These are phyloP conservation scores for Gila robusta DNA, from an alignment of 2,797 vertebrate genomes.

Conservation along the genomic window DNA sequence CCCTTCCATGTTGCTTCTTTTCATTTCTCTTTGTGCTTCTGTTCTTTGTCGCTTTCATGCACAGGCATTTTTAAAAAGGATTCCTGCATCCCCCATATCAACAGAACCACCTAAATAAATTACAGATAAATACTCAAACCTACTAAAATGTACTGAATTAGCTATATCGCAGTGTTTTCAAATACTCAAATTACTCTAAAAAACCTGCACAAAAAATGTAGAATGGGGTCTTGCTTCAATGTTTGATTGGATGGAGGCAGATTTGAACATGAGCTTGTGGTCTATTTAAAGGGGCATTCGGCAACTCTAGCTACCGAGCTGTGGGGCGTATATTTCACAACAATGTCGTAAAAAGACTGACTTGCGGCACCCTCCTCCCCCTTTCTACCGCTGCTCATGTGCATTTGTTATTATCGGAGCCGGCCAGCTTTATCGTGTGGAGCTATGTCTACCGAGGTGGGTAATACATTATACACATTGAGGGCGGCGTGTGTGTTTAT, in stretches of 20 bases:
- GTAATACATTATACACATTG: no score
- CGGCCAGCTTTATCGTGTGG: no score
- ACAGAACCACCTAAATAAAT: neutral
- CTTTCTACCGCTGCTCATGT: no score
- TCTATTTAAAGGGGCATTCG: no score
- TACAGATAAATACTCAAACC: neutral
- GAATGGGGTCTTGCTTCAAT: neutral
- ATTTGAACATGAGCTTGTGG: neutral
- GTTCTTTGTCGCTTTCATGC: neutral
- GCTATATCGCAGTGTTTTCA: neutral
- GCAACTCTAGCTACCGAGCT: no score
- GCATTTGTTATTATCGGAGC: no score
- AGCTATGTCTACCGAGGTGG: no score
- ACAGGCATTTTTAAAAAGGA: neutral
- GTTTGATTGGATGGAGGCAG: neutral
- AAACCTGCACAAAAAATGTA: no score
- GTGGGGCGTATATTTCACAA: no score
- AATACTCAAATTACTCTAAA: neutral
- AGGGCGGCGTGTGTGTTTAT: no score
- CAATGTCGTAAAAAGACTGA: no score
- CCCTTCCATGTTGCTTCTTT: slow-evolving; percentile 38
- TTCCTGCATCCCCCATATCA: neutral
- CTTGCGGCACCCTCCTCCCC: no score
- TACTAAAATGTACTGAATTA: neutral
- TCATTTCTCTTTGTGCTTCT: slow-evolving; percentile 7